These are phyloP conservation scores for Entomyzon cyanotis DNA, from an alignment of 2,113 vertebrate genomes.

Conservation along the genomic window DNA sequence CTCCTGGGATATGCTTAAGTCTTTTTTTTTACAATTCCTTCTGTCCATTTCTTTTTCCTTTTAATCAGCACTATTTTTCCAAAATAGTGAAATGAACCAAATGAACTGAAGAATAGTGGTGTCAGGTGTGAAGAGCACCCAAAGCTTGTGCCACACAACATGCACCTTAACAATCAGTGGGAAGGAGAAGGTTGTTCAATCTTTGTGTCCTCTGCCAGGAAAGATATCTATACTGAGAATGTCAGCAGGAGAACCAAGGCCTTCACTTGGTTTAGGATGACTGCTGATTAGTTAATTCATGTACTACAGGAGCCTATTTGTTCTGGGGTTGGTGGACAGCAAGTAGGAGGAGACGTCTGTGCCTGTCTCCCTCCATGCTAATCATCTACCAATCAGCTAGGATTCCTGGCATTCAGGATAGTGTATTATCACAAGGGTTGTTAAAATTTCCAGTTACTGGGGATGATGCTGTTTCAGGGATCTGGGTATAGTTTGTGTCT, in stretches of 20 bases:
- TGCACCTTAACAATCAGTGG: neutral
- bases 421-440: neutral
- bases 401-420: neutral
- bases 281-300: neutral
- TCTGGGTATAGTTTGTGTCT: neutral
- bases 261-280: neutral
- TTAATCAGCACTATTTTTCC: neutral
- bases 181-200: neutral
- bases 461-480: neutral
- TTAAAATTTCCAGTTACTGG: neutral
- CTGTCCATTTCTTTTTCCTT: neutral
- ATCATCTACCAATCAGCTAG: neutral
- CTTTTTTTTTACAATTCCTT: neutral
- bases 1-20: neutral
- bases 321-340: neutral
- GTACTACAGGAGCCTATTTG: neutral
- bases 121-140: neutral
- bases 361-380: neutral
- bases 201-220: neutral
- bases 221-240: neutral
- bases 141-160: neutral
- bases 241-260: neutral
- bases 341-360: neutral
- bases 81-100: neutral
- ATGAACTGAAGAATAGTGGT: neutral